These are phyloP conservation scores for Megathymus violae DNA, from an alignment of 1,140 invertebrate species.

Conservation along the genomic window DNA sequence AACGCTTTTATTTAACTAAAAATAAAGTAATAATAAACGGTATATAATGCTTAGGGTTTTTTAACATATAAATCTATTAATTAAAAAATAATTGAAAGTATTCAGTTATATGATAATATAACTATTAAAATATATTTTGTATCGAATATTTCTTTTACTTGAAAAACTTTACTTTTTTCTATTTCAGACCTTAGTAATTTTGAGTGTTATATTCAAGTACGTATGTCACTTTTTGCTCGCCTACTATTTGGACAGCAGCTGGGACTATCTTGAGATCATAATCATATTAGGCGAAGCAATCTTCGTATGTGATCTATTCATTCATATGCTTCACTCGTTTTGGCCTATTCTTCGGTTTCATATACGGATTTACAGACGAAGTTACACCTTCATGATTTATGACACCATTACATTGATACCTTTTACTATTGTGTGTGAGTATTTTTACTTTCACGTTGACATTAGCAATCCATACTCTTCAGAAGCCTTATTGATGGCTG, in stretches of 20 bases:
- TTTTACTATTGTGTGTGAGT: slow-evolving; percentile 56
- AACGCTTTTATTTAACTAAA: too few relatives aligned
- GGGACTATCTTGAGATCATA: slow-evolving; percentile 42
- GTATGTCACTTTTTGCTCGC: slow-evolving; percentile 52
- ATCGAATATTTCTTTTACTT: neutral
- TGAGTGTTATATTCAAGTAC: slow-evolving; percentile 56
- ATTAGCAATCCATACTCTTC: too few relatives aligned
- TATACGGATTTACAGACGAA: slow-evolving; percentile 60
- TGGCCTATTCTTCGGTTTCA: slow-evolving; percentile 62
- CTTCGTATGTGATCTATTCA: slow-evolving; percentile 55
- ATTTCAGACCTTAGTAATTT: slow-evolving; percentile 51
- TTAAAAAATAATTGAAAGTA: too few relatives aligned
- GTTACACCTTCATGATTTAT: slow-evolving; percentile 46
- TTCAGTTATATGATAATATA: too few relatives aligned
- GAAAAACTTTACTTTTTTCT: slow-evolving; percentile 1
- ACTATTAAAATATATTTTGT: too few relatives aligned
- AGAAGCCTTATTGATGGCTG: too few relatives aligned
- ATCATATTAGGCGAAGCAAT: slow-evolving; percentile 49
- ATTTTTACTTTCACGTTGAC: slow-evolving; percentile 5
- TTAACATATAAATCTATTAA: too few relatives aligned
- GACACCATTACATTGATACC: slow-evolving; percentile 59
- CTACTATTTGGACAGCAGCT: slow-evolving; percentile 49
- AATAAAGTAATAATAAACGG: too few relatives aligned
- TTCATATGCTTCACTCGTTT: slow-evolving; percentile 57
- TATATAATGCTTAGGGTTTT: too few relatives aligned